phyloP scores from a whole-genome alignment of 2,113 vertebrate species.

The Antechinus flavipes region DNA sequence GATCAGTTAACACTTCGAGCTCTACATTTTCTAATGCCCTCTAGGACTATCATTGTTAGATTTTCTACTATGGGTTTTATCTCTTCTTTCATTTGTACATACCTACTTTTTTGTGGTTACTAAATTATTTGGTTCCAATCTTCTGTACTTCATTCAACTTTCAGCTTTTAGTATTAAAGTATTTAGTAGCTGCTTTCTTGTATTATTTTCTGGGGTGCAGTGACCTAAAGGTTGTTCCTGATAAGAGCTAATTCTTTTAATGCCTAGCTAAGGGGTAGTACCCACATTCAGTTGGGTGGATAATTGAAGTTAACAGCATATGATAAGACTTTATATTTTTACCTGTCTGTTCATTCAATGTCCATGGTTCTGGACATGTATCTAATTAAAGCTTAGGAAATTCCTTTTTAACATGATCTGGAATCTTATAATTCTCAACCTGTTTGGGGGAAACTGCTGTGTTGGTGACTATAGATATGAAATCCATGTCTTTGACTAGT shows the following conservation, averaged over 20 bases:
- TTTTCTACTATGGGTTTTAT: neutral
- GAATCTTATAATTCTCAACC: neutral
- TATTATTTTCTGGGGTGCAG: neutral
- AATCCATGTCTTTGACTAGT: neutral
- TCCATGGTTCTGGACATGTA: neutral
- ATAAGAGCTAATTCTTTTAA: neutral
- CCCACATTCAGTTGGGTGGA: neutral
- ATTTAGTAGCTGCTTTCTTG: neutral
- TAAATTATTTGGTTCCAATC: neutral
- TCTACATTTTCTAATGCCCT: neutral
- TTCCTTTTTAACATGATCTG: neutral
- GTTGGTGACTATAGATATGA: neutral
- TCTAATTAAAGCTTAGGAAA: neutral
- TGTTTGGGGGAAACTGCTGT: neutral
- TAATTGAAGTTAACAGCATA: neutral
- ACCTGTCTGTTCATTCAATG: neutral
- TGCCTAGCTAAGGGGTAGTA: neutral
- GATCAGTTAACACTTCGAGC: neutral
- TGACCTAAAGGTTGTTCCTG: neutral
- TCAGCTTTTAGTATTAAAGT: neutral
- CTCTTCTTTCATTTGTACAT: neutral
- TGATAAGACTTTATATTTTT: neutral
- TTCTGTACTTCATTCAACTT: neutral
- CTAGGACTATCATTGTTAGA: neutral
- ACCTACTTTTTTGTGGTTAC: neutral